A percentile compares a stretch with the other conserved stretches of the same genome.
Conservation (phyloP, 2,797 vertebrate genomes). For the Hapalemur alaotrensis region DNA sequence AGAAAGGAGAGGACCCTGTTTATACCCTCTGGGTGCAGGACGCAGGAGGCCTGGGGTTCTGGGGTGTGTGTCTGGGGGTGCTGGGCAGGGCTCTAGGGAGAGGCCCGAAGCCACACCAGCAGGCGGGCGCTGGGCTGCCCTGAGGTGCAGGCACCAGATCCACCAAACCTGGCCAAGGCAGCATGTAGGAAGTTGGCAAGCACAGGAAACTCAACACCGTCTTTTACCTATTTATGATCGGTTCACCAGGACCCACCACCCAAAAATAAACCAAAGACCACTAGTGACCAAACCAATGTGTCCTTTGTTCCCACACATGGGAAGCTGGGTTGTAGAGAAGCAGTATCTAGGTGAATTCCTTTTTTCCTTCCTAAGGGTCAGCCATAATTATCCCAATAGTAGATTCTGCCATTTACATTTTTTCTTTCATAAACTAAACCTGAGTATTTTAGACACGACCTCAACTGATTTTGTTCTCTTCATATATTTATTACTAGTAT, state of each 20-base stretch:
- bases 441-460: neutral
- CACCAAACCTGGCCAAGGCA: neutral
- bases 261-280: neutral
- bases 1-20: neutral
- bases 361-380: neutral
- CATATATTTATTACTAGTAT: neutral
- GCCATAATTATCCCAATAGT: neutral
- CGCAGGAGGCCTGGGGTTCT: rapidly evolving
- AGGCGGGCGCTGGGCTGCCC: neutral
- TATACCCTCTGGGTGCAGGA: neutral
- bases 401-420: neutral
- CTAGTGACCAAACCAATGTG: rapidly evolving
- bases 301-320: neutral
- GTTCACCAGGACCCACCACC: neutral
- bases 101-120: neutral
- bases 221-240: neutral
- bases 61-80: neutral
- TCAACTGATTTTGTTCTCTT: neutral
- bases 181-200: rapidly evolving
- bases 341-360: neutral
- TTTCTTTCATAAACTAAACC: neutral
- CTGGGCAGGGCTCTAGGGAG: too few species aligned
- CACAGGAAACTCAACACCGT: neutral
- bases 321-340: neutral
- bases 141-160: neutral